Percentiles rank a stretch among this genome's conserved stretches.
Conservation (phyloP, 2,797 vertebrate species). For the Anguilla anguilla region DNA sequence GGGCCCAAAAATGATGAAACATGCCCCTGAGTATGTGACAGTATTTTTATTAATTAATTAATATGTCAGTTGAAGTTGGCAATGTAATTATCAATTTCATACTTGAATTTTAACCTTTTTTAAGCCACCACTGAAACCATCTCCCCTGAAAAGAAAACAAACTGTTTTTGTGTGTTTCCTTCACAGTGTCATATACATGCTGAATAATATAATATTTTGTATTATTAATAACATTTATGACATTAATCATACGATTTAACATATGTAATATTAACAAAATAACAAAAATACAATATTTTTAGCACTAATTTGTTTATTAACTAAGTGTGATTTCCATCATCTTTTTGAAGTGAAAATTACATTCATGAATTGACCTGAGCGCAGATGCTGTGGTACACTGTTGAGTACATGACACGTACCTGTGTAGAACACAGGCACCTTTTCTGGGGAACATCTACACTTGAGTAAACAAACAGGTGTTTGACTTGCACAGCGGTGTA, state of each 20-base stretch:
- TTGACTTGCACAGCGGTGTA: neutral
- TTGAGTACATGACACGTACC: neutral
- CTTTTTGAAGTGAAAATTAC: neutral
- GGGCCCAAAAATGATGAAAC: neutral
- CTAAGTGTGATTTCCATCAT: neutral
- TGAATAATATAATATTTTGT: too few relatives aligned
- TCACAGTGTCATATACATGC: neutral
- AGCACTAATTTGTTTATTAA: neutral
- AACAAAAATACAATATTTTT: neutral
- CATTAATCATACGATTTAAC: too few relatives aligned
- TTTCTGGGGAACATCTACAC: neutral
- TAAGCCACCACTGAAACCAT: neutral
- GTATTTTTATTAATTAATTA: neutral
- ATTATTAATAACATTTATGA: too few relatives aligned
- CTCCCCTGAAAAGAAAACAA: neutral
- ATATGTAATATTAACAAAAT: neutral
- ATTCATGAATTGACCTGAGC: neutral
- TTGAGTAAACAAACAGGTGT: constrained; percentile 20
- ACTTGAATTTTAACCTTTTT: neutral
- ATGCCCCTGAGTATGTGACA: neutral
- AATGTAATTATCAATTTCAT: neutral
- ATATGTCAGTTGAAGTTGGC: neutral
- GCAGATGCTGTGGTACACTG: neutral
- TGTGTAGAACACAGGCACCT: neutral
- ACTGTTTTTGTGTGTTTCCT: neutral